phyloP scores from a whole-genome alignment of 2,113 vertebrate genomes.

The Poeciliopsis prolifica region DNA sequence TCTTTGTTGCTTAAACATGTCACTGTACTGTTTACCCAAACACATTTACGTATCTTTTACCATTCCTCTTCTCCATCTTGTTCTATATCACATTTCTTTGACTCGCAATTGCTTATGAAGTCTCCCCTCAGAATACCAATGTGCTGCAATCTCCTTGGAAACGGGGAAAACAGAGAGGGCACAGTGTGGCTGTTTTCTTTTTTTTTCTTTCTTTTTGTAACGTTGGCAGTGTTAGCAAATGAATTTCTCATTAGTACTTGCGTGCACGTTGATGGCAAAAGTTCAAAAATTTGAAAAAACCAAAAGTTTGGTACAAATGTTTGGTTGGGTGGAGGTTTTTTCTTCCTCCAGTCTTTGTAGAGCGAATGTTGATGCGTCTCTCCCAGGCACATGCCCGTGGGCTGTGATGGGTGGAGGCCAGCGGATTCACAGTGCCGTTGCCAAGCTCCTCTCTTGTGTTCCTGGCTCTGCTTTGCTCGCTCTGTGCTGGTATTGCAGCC shows the following conservation, averaged over 20 bases:
- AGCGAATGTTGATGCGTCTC: neutral
- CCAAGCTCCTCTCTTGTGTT: slow-evolving; percentile 38
- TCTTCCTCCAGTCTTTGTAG: neutral
- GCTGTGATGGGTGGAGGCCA: slow-evolving; percentile 34
- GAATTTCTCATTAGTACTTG: slow-evolving; percentile 40
- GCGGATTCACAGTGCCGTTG: slow-evolving; percentile 12
- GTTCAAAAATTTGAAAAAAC: slow-evolving; percentile 19
- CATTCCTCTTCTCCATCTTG: slow-evolving; percentile 24
- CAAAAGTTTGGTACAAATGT: neutral
- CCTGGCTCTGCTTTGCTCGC: slow-evolving; percentile 24
- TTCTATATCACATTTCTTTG: slow-evolving; percentile 24
- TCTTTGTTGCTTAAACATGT: neutral
- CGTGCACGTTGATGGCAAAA: slow-evolving; percentile 22
- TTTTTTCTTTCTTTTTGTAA: slow-evolving; percentile 11
- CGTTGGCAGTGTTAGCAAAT: slow-evolving; percentile 52
- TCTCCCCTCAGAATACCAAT: slow-evolving; percentile 73
- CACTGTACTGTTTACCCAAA: neutral
- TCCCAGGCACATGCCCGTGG: slow-evolving; percentile 6
- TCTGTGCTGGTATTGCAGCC: slow-evolving; percentile 23
- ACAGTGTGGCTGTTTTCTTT: slow-evolving; percentile 47
- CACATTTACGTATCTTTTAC: slow-evolving; percentile 28
- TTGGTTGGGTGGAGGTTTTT: slow-evolving; percentile 21
- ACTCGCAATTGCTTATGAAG: slow-evolving; percentile 56
- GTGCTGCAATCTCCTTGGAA: slow-evolving; percentile 75
- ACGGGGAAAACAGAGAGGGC: slow-evolving; percentile 59